A percentile compares a stretch with the other conserved stretches of the same genome.
These are phyloP conservation scores for Pentalonia nigronervosa DNA, from an alignment of 1,140 invertebrate genomes.

Conservation along the genomic window DNA sequence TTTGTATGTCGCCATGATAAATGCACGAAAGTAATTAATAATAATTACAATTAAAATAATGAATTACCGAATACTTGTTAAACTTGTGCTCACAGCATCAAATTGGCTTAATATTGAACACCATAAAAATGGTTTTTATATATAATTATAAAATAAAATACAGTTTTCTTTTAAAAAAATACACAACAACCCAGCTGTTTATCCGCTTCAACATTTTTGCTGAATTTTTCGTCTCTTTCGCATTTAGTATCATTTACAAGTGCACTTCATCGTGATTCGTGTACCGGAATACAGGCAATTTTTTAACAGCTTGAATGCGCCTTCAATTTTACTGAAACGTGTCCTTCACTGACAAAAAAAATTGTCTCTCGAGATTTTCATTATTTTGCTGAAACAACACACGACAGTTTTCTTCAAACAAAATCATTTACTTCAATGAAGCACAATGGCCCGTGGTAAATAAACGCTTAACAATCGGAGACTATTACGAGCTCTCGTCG, in stretches of 20 bases:
- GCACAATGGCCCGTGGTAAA: neutral
- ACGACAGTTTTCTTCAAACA: neutral
- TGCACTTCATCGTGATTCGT: neutral
- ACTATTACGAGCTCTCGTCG: neutral
- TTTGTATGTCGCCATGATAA: neutral
- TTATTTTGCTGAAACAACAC: neutral
- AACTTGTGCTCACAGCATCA: neutral
- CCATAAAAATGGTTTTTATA: neutral
- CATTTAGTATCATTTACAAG: neutral
- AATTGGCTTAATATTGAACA: neutral
- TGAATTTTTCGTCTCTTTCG: neutral
- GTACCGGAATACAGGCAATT: neutral
- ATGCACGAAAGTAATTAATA: neutral
- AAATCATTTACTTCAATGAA: neutral
- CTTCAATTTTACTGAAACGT: neutral
- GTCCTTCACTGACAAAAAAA: neutral
- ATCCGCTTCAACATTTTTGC: neutral
- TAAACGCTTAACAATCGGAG: neutral
- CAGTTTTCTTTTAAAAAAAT: neutral
- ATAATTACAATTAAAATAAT: neutral
- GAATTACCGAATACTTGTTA: neutral
- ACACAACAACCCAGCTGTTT: neutral
- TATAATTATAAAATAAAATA: neutral
- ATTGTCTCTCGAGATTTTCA: neutral
- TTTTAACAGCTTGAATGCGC: neutral